phyloP scores from a whole-genome alignment of 2,888 invertebrate species.

The Abrostola tripartita region DNA sequence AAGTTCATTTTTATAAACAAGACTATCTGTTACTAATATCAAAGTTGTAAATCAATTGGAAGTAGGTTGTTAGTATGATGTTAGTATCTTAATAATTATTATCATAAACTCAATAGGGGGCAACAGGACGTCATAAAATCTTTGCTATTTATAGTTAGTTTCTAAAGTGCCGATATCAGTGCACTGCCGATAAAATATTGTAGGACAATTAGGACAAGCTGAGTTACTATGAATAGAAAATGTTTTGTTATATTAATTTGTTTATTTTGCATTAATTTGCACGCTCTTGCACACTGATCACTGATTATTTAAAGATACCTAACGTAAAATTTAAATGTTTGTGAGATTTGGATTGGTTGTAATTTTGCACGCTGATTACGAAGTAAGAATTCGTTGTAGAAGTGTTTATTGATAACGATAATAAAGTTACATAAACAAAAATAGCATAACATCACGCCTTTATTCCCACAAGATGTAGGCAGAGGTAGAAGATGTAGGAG shows the following conservation, averaged over 20 bases:
- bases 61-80: background rate
- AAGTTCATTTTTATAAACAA: accelerated
- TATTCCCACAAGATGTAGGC: no score
- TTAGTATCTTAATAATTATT: no score
- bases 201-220: background rate
- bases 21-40: background rate
- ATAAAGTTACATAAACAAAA: no score
- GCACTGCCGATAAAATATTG: background rate
- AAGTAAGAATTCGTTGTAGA: no score
- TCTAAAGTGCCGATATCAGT: slow-evolving; percentile 1
- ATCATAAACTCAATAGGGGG: background rate
- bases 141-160: background rate
- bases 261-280: background rate
- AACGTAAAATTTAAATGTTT: no score
- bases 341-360: no score
- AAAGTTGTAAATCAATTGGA: background rate
- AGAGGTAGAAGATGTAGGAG: no score
- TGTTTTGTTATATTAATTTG: background rate
- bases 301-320: no score
- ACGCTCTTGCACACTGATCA: no score
- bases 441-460: no score
- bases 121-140: background rate
- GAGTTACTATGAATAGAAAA: background rate
- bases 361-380: no score
- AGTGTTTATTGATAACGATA: no score